A percentile compares a stretch with the other conserved stretches of the same genome.
Conservation (phyloP, 2,888 invertebrate species). For the Antheraea yamamai region DNA sequence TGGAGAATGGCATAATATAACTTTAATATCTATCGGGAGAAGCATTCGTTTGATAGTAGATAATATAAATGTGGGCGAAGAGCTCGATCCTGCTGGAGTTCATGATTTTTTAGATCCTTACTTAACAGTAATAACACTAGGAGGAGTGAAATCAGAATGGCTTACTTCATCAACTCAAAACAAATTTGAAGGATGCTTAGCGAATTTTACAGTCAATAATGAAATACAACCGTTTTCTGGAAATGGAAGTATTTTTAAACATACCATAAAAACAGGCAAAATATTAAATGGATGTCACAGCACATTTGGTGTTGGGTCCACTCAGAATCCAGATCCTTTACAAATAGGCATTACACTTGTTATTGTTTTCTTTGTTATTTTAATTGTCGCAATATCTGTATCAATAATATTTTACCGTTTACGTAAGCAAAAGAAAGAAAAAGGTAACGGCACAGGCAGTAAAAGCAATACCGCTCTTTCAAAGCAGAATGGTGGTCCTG, state of each 20-base stretch:
- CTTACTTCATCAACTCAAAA: conserved; percentile 79
- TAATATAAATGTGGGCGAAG: conserved; percentile 88
- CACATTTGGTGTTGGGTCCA: conserved; percentile 88
- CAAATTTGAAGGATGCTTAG: conserved; percentile 94
- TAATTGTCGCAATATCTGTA: conserved; percentile 93
- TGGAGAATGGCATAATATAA: conserved; percentile 95
- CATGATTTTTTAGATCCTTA: conserved; percentile 97
- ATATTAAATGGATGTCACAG: conserved; percentile 89
- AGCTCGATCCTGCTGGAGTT: conserved; percentile 91
- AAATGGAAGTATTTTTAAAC: conserved; percentile 90
- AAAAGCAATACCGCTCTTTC: conserved; percentile 87
- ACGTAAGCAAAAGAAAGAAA: conserved; percentile 93
- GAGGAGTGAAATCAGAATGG: conserved; percentile 86
- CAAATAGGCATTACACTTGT: conserved; percentile 96
- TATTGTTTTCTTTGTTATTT: conserved; percentile 95
- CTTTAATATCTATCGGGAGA: conserved; percentile 86
- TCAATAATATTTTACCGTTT: conserved; percentile 96
- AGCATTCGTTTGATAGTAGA: conserved; percentile 89
- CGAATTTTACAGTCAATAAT: conserved; percentile 93
- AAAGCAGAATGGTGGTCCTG: conserved; percentile 89
- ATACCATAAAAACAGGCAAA: conserved; percentile 87
- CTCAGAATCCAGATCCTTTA: conserved; percentile 91
- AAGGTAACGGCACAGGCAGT: conserved; percentile 84
- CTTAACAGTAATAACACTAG: conserved; percentile 89
- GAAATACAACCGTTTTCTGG: conserved; percentile 95